These are phyloP conservation scores for Emydocephalus ijimae DNA, from an alignment of 2,113 vertebrate species.

Conservation along the genomic window DNA sequence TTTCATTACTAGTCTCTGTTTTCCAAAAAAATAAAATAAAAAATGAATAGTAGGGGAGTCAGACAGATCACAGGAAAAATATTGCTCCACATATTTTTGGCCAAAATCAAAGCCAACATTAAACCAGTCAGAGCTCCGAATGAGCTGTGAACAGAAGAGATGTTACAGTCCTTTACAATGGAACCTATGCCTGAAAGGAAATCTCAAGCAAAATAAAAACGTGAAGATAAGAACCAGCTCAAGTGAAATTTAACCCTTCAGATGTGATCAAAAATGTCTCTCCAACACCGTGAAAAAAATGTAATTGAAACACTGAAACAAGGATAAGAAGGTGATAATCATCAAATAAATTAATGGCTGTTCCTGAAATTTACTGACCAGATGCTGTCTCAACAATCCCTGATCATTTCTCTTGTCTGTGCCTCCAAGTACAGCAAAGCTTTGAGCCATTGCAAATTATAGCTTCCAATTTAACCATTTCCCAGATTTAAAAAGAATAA, in stretches of 20 bases:
- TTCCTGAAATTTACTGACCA: constrained; percentile 33
- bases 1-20: background rate
- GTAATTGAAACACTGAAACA: background rate
- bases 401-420: background rate
- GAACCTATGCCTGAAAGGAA: background rate
- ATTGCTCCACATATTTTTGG: background rate
- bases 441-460: constrained; percentile 32
- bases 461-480: constrained; percentile 41
- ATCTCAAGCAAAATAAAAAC: background rate
- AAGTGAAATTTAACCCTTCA: background rate
- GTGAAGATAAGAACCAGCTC: background rate
- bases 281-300: background rate
- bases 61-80: background rate
- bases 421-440: background rate
- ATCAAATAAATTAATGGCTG: constrained; percentile 56
- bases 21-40: too few species aligned
- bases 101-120: background rate
- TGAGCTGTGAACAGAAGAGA: background rate
- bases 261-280: background rate
- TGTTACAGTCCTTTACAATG: background rate
- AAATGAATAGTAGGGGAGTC: background rate
- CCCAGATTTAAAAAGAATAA: constrained; percentile 32
- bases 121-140: background rate
- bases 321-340: constrained; percentile 51
- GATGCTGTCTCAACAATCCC: constrained; percentile 34